phyloP scores from a whole-genome alignment of 2,113 vertebrate genomes.

The Narcine bancroftii region DNA sequence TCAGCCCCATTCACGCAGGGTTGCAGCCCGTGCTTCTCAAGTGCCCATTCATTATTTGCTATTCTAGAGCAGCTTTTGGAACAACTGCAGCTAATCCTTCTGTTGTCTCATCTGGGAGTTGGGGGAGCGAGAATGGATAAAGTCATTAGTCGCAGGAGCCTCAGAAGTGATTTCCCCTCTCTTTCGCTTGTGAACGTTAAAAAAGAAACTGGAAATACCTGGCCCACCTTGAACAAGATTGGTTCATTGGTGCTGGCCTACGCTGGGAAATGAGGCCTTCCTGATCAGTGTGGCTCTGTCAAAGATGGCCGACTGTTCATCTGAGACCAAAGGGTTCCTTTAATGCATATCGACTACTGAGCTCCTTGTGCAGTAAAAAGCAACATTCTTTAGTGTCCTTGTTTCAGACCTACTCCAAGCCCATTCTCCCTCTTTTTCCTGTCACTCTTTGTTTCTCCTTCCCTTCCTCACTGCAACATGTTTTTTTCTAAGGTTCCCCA shows the following conservation, averaged over 20 bases:
- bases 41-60: background rate
- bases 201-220: background rate
- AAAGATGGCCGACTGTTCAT: background rate
- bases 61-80: background rate
- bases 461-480: background rate
- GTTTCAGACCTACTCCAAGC: too few relatives aligned
- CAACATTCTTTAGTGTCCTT: background rate
- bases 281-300: background rate
- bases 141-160: background rate
- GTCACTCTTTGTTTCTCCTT: too few relatives aligned
- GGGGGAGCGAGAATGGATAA: background rate
- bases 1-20: background rate
- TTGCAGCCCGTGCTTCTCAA: background rate
- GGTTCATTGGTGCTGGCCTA: background rate
- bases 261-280: background rate
- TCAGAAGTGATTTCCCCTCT: background rate
- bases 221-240: background rate
- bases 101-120: background rate
- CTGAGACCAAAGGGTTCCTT: background rate
- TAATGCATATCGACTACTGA: background rate
- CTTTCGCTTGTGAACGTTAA: background rate
- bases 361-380: background rate
- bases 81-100: background rate
- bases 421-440: too few relatives aligned
- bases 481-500: background rate